Percentiles rank a stretch among this genome's conserved stretches.
These are phyloP conservation scores for Amphimallon solstitiale DNA, from an alignment of 2,888 invertebrate genomes.

Conservation along the genomic window DNA sequence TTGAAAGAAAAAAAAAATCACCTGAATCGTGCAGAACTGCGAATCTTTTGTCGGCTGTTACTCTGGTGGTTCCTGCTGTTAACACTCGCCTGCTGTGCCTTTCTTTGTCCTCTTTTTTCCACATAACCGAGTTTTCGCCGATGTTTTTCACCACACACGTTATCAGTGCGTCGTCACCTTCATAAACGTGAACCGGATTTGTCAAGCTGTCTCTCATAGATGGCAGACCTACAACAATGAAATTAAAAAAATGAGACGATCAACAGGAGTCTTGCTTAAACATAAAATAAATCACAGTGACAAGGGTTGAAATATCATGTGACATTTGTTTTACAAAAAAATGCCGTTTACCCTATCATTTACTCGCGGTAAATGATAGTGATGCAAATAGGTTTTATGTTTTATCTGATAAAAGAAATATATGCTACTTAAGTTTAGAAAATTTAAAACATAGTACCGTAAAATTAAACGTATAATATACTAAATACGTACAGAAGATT, in stretches of 20 bases:
- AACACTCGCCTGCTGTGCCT: conserved; percentile 68
- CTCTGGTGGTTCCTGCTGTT: conserved; percentile 79
- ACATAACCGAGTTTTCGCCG: conserved; percentile 78
- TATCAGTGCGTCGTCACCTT: conserved; percentile 81
- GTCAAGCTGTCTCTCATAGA: conserved; percentile 65
- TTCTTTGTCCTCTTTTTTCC: conserved; percentile 76
- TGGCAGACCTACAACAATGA: conserved; percentile 59
- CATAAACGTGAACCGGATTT: conserved; percentile 69
- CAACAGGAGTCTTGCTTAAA: not conserved
- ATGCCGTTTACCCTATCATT: too few species aligned
- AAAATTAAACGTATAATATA: too few species aligned
- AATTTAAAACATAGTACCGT: too few species aligned
- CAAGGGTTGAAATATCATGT: not conserved
- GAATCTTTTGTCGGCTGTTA: conserved; percentile 79
- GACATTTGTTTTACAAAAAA: not conserved
- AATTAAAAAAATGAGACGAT: conserved; percentile 11
- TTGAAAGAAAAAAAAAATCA: conserved; percentile 57
- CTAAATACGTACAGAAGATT: too few species aligned
- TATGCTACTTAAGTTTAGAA: too few species aligned
- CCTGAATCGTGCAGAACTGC: conserved; percentile 81
- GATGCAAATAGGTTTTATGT: too few species aligned
- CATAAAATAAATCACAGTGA: not conserved
- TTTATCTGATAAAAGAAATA: too few species aligned
- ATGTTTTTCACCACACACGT: conserved; percentile 82
- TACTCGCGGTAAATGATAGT: too few species aligned